phyloP scores from a whole-genome alignment of 2,888 invertebrate genomes.

The Neelides folsomi region DNA sequence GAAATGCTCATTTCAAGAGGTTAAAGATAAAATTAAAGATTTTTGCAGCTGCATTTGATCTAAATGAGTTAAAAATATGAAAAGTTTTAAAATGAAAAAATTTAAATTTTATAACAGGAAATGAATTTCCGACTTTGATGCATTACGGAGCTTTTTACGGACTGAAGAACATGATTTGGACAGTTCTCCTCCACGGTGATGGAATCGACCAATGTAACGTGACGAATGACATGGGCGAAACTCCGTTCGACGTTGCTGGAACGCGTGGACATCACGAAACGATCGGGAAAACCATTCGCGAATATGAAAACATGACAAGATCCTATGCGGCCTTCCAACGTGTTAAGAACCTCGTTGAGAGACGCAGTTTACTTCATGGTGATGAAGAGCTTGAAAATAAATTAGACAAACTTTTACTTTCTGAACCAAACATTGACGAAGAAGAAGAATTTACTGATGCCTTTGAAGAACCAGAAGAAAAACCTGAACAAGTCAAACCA shows the following conservation, averaged over 20 bases:
- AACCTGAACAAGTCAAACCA: no score
- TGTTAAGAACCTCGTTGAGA: constrained; percentile 18
- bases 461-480: no score
- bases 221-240: constrained; percentile 21
- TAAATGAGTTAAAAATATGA: neutral
- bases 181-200: constrained; percentile 26
- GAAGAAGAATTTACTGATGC: no score
- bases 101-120: constrained; percentile 7
- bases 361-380: neutral
- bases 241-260: constrained; percentile 24
- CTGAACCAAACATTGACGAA: no score
- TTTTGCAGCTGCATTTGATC: neutral
- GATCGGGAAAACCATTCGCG: constrained; percentile 18
- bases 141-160: constrained; percentile 32
- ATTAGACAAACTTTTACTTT: no score
- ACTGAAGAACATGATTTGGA: constrained; percentile 23
- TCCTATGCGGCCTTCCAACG: constrained; percentile 18
- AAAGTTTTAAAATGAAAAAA: no score
- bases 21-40: neutral
- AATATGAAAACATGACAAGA: constrained; percentile 25
- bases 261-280: constrained; percentile 10
- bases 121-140: constrained; percentile 27
- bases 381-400: no score
- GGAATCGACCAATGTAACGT: constrained; percentile 23
- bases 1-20: constrained; percentile 28